A percentile compares a stretch with the other conserved stretches of the same genome.
Conservation (phyloP, 2,113 vertebrate genomes). For the Calidris pygmaea region DNA sequence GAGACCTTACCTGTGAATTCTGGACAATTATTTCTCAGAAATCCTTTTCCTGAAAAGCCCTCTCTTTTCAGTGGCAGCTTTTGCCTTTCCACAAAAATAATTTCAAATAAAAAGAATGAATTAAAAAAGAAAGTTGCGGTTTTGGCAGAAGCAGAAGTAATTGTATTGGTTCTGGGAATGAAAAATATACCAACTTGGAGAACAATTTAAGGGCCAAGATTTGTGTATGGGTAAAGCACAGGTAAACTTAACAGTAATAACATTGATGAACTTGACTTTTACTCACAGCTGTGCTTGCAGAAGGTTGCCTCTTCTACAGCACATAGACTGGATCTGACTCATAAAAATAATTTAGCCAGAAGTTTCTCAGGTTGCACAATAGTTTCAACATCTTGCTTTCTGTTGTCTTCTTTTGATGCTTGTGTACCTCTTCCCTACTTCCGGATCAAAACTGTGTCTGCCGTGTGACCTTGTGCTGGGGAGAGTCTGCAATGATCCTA, state of each 20-base stretch:
- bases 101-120: neutral
- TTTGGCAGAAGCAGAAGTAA: neutral
- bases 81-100: neutral
- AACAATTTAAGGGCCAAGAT: neutral
- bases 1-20: neutral
- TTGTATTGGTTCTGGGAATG: neutral
- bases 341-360: neutral
- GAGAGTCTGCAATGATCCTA: rapidly evolving
- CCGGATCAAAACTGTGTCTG: neutral
- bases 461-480: neutral
- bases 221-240: neutral
- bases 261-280: neutral
- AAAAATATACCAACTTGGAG: neutral
- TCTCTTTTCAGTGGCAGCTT: neutral
- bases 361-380: neutral
- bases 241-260: neutral
- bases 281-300: neutral
- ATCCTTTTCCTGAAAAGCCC: neutral
- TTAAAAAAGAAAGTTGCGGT: neutral
- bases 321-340: neutral
- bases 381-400: neutral
- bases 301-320: neutral
- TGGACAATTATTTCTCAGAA: neutral
- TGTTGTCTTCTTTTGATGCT: neutral
- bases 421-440: neutral